Evolutionary conservation across 92 coral and sea anemone species (phyloP).

Genomic region (Epizoanthus fatuus): DNA sequence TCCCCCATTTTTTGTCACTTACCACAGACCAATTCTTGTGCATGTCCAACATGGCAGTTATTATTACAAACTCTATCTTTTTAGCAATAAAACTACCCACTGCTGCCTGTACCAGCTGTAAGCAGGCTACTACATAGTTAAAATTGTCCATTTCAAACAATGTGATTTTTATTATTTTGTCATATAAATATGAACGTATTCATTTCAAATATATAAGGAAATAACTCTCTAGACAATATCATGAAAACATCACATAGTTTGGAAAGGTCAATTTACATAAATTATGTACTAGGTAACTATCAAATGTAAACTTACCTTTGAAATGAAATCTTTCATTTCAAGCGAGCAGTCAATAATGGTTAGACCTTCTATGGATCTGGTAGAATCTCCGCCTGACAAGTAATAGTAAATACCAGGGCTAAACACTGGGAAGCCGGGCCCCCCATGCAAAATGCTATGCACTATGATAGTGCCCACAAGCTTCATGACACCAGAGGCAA

Average conservation of each 20-base stretch:
- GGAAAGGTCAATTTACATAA: constrained; percentile 17
- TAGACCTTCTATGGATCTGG: constrained; percentile 60
- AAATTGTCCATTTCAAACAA: no score
- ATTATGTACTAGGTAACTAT: neutral
- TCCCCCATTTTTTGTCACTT: no score
- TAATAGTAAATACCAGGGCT: constrained; percentile 61
- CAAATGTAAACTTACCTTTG: constrained; percentile 44
- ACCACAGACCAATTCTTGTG: no score
- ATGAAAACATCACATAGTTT: constrained; percentile 6
- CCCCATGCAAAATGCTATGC: constrained; percentile 66
- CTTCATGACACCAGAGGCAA: constrained; percentile 78
- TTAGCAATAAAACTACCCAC: no score
- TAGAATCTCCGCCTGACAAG: constrained; percentile 67
- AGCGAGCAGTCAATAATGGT: constrained; percentile 70
- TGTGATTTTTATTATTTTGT: no score
- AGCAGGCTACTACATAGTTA: no score
- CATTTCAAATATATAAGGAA: no score
- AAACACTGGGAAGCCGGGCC: constrained; percentile 39
- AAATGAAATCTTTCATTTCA: constrained; percentile 48
- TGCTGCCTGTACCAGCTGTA: no score
- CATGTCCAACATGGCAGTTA: no score
- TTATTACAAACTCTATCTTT: no score
- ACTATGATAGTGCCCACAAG: constrained; percentile 73
- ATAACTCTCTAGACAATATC: neutral
- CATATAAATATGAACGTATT: no score